Base-by-base conservation (phyloP, 35 echinoderm and acorn worm genomes). In the Heliocidaris erythrogramma region DNA sequence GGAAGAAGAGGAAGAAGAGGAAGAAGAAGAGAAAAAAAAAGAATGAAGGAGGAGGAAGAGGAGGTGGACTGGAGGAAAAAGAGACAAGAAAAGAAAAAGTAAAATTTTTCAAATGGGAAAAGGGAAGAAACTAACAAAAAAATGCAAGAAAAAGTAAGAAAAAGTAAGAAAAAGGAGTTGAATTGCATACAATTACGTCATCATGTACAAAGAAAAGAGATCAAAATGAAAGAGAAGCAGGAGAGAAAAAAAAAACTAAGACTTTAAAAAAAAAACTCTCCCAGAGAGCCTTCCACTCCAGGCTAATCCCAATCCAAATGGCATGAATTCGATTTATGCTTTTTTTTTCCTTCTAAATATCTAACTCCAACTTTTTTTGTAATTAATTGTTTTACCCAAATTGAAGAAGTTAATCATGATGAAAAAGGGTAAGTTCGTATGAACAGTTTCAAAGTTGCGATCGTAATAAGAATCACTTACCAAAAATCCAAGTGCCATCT, bases 401-500 rank as follows among this genome's bases (percentile, higher is more conserved):
- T n/a, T n/a, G n/a, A n/a, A n/a, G n/a, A n/a, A n/a, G n/a, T n/a
- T n/a, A n/a, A n/a, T n/a, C n/a, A n/a, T n/a, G n/a, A n/a, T n/a
- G 31, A 32, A 86, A 86, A 42, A 42, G 35, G 35, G 35, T 42
- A 42, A 42, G 35, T 42, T 42, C 35, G 35, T 42, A 42, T 42
- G 35, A 32, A 86, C 27, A 86, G 9, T 8, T 30, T 13, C 27
- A 32, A 29, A 86, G 13, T 30, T 30, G 13, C 27, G 13, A 86
- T 30, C n/a, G 29, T 32, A 18, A 1, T 2, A 2, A 89, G 65
- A 21, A 27, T 21, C 27, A n/a, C 65, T 89, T 89, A 89, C 87
- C 87, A 89, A 89, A 89, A 89, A 89, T 18, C 87, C 87, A 48
- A 89, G 47, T 32, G 87, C 87, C 87, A 89, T 89, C 7, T 42